These are phyloP conservation scores for Ctenomys sociabilis DNA, from an alignment of 2,113 vertebrate genomes.

Conservation along the genomic window DNA sequence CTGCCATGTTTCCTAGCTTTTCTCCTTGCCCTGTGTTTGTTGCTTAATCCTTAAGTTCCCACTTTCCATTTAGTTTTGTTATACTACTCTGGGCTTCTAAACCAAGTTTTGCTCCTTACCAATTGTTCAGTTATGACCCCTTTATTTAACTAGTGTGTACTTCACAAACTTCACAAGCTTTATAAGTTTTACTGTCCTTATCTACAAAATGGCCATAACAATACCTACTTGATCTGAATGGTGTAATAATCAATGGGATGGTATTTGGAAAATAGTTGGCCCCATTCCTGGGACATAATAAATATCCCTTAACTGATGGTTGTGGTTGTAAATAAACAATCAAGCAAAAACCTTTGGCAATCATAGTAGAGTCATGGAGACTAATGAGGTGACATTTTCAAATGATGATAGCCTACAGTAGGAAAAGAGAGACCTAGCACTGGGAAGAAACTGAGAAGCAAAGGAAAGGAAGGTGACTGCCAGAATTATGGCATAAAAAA, in stretches of 20 bases:
- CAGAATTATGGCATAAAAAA: background rate
- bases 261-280: conserved; percentile 60
- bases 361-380: background rate
- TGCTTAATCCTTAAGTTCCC: too few species aligned
- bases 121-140: background rate
- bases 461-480: background rate
- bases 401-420: conserved; percentile 43
- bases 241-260: conserved; percentile 55
- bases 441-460: background rate
- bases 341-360: conserved; percentile 47
- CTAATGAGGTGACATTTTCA: conserved; percentile 49
- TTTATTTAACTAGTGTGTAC: background rate
- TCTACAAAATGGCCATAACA: conserved; percentile 52
- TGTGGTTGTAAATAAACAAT: conserved; percentile 39
- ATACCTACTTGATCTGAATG: conserved; percentile 35
- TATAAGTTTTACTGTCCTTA: background rate
- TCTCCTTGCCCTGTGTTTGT: too few species aligned
- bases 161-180: background rate
- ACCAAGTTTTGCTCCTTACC: background rate
- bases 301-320: conserved; percentile 13
- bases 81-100: background rate
- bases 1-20: too few species aligned
- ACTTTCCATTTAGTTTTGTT: too few species aligned
- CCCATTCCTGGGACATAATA: conserved; percentile 48
- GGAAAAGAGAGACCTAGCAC: conserved; percentile 24